phyloP scores from a whole-genome alignment of 2,797 vertebrate species.

The Gymnoscopelus microlampas region DNA sequence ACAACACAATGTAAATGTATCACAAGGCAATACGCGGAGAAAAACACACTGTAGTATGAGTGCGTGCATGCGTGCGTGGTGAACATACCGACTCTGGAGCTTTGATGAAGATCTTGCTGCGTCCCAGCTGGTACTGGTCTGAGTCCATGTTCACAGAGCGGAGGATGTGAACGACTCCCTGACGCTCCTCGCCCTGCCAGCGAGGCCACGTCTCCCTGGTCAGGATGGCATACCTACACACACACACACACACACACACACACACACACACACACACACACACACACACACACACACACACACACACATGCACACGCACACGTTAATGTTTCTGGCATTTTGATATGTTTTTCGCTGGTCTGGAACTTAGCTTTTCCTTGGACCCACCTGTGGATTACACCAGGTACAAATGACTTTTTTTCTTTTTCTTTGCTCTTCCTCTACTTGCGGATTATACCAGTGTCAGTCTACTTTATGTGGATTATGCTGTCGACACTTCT shows the following conservation, averaged over 20 bases:
- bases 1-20: too few relatives aligned
- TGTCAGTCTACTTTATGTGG: too few relatives aligned
- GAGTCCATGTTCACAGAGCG: slow-evolving; percentile 85
- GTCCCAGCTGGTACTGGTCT: slow-evolving; percentile 88
- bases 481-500: too few relatives aligned
- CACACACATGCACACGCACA: slow-evolving; percentile 9
- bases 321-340: background rate
- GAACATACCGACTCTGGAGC: slow-evolving; percentile 86
- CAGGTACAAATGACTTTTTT: too few relatives aligned
- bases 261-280: background rate
- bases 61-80: background rate
- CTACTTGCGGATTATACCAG: too few relatives aligned
- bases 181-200: slow-evolving; percentile 82
- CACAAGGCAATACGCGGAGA: too few relatives aligned
- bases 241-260: background rate
- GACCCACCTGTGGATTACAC: too few relatives aligned
- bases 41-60: background rate
- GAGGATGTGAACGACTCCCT: slow-evolving; percentile 84
- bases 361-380: too few relatives aligned
- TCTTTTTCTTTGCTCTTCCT: too few relatives aligned
- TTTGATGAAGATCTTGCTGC: slow-evolving; percentile 86
- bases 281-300: slow-evolving; percentile 9
- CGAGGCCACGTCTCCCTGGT: slow-evolving; percentile 84
- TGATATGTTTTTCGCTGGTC: too few relatives aligned
- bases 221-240: slow-evolving; percentile 85